Percentiles rank a stretch among this genome's conserved stretches.
Conservation (phyloP, 2,888 invertebrate species). For the Platycheirus albimanus region DNA sequence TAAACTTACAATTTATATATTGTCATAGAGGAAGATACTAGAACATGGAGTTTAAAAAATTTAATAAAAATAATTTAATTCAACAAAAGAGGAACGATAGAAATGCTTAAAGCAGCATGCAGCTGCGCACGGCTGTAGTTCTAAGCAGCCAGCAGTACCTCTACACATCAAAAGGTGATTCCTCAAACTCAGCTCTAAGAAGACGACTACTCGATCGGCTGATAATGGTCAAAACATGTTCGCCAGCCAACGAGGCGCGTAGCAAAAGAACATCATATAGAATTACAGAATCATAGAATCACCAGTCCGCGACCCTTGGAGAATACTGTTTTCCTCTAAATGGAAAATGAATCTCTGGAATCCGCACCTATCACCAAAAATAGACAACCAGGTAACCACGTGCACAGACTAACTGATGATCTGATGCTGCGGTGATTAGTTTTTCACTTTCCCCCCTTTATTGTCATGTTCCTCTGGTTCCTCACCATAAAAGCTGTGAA, state of each 20-base stretch:
- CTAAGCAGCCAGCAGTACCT: conserved; percentile 23
- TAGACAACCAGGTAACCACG: conserved; percentile 74
- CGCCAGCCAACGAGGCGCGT: conserved; percentile 61
- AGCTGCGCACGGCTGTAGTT: conserved; percentile 28
- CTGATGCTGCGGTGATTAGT: conserved; percentile 66
- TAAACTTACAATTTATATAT: conserved; percentile 7
- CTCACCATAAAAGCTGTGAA: conserved; percentile 4
- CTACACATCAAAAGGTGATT: conserved; percentile 28
- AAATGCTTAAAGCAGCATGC: too few relatives aligned
- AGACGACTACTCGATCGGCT: neutral
- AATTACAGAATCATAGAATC: conserved; percentile 42
- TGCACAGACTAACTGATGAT: conserved; percentile 59
- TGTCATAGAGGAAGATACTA: neutral
- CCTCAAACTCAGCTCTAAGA: conserved; percentile 18
- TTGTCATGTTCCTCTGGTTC: conserved; percentile 42
- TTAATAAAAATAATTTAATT: conserved; percentile 51
- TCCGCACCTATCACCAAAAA: conserved; percentile 72
- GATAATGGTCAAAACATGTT: conserved; percentile 68
- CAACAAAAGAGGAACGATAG: conserved; percentile 3
- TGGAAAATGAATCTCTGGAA: conserved; percentile 68
- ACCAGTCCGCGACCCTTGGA: too few relatives aligned
- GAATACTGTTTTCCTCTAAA: conserved; percentile 60
- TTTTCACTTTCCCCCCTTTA: conserved; percentile 67
- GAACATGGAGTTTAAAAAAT: neutral
- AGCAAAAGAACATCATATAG: conserved; percentile 49